A percentile compares a stretch with the other conserved stretches of the same genome.
Evolutionary conservation across 1,140 invertebrate genomes (phyloP).

Genomic region (Ruditapes philippinarum): DNA sequence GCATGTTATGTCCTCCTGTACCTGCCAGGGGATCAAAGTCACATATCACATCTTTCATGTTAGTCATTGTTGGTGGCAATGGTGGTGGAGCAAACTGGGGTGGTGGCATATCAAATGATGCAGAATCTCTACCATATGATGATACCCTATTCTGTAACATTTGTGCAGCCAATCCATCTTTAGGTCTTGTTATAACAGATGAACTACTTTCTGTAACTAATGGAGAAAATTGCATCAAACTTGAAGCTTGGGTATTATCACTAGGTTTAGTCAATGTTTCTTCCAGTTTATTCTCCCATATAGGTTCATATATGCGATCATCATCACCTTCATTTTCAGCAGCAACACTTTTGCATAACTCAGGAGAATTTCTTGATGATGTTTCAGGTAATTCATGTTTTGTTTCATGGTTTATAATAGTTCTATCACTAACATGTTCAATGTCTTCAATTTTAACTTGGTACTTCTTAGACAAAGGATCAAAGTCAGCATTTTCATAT

Average conservation of each 20-base stretch:
- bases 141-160: background rate
- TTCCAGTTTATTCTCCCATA: background rate
- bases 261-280: background rate
- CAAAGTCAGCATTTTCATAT: background rate
- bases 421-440: background rate
- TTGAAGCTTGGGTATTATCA: background rate
- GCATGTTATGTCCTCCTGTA: background rate
- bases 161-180: background rate
- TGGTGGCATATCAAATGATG: constrained; percentile 61
- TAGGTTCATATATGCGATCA: constrained; percentile 36
- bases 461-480: background rate
- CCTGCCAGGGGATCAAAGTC: constrained; percentile 63
- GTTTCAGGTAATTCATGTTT: background rate
- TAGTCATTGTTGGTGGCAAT: constrained; percentile 13
- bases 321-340: background rate
- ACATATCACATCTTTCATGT: constrained; percentile 25
- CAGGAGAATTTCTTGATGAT: background rate
- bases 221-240: constrained; percentile 55
- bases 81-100: constrained; percentile 71
- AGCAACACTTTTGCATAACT: background rate
- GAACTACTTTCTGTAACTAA: background rate
- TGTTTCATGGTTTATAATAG: background rate
- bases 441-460: background rate
- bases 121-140: constrained; percentile 34
- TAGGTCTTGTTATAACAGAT: background rate